Conservation (phyloP, 1,140 invertebrate species). For the Neotoxoptera formosana region DNA sequence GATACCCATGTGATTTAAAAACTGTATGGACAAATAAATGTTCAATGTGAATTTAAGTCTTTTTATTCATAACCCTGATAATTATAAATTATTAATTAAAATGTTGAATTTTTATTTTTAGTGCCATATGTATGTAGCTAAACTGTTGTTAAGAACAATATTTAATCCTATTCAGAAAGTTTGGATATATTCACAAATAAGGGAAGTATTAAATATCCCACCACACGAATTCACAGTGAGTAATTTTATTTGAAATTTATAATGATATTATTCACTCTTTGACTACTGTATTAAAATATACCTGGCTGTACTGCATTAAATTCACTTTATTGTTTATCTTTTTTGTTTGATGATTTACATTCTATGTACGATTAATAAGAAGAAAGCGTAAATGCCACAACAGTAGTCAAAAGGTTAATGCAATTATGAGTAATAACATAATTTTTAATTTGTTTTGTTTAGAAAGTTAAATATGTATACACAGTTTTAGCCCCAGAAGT, state of each 20-base stretch:
- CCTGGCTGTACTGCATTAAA: not conserved
- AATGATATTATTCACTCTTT: not conserved
- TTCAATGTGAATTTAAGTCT: too few relatives aligned
- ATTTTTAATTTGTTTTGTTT: not conserved
- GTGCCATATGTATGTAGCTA: not conserved
- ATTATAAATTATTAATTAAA: too few relatives aligned
- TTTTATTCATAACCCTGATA: too few relatives aligned
- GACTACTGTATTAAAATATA: not conserved
- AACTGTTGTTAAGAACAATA: not conserved
- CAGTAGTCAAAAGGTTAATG: not conserved
- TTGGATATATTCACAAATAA: conserved; percentile 17
- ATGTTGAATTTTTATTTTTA: not conserved
- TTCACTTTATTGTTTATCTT: not conserved
- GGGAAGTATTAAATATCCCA: not conserved
- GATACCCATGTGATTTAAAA: too few relatives aligned
- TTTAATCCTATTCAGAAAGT: not conserved
- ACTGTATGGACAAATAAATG: too few relatives aligned
- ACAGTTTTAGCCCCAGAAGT: not conserved
- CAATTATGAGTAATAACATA: not conserved
- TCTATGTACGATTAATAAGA: not conserved
- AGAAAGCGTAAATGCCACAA: not conserved
- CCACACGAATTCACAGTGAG: not conserved
- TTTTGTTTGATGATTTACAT: not conserved
- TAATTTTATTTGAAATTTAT: not conserved
- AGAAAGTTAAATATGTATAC: not conserved